These are phyloP conservation scores for Galago senegalensis DNA, from an alignment of 2,797 vertebrate species.

Conservation along the genomic window DNA sequence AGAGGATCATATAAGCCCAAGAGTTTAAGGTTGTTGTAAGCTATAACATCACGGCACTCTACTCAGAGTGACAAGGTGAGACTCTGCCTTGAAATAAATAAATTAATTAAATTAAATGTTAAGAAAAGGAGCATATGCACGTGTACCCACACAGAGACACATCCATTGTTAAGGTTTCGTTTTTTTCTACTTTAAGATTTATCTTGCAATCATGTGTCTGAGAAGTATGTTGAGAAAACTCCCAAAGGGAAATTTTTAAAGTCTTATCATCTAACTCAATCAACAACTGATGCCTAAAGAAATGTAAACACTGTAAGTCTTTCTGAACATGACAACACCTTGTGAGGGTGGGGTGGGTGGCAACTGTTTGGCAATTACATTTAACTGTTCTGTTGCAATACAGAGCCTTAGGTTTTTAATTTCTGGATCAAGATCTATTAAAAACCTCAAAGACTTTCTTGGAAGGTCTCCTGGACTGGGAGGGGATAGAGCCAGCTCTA, in stretches of 20 bases:
- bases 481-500: slow-evolving; percentile 10
- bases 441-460: slow-evolving; percentile 39
- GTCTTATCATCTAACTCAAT: slow-evolving; percentile 5
- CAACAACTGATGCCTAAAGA: slow-evolving; percentile 54
- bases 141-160: background rate
- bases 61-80: too few species aligned
- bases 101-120: background rate
- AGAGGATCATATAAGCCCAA: too few species aligned
- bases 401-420: slow-evolving; percentile 41
- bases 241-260: slow-evolving; percentile 11
- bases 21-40: too few species aligned
- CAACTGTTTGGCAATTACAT: slow-evolving; percentile 22
- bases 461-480: background rate
- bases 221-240: slow-evolving; percentile 12
- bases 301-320: slow-evolving; percentile 17
- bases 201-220: slow-evolving; percentile 45
- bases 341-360: slow-evolving; percentile 21
- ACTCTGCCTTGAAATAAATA: too few species aligned
- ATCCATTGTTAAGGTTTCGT: background rate
- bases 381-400: slow-evolving; percentile 61
- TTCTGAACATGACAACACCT: slow-evolving; percentile 18
- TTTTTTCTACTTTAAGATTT: slow-evolving; percentile 51
- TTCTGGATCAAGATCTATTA: background rate
- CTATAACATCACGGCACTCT: too few species aligned
- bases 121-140: background rate